Percentiles rank a stretch among this genome's conserved stretches.
phyloP scores from a whole-genome alignment of 2,113 vertebrate genomes.

The Telmatochromis sp. region DNA sequence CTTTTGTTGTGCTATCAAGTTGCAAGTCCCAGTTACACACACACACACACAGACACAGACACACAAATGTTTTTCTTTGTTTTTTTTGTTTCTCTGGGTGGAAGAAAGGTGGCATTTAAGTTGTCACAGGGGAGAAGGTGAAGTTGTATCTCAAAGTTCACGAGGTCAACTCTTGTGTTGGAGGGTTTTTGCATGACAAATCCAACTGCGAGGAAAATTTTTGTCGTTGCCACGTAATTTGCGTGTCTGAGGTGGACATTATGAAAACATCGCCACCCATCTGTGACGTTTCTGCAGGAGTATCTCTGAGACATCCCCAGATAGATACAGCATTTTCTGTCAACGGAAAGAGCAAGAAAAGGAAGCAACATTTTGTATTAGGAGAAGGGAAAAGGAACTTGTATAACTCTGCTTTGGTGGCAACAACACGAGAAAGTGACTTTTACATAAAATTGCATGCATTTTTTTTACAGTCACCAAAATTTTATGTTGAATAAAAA shows the following conservation, averaged over 20 bases:
- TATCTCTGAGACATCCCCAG: background rate
- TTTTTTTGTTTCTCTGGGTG: slow-evolving; percentile 7
- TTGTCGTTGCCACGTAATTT: slow-evolving; percentile 37
- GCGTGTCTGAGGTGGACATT: background rate
- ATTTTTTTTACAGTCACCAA: background rate
- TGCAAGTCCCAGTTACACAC: slow-evolving; percentile 61
- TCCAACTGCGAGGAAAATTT: slow-evolving; percentile 60
- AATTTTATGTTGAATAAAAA: background rate
- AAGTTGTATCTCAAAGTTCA: slow-evolving; percentile 64
- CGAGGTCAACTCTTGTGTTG: slow-evolving; percentile 64
- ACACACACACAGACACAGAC: slow-evolving; percentile 8
- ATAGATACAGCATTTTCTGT: background rate
- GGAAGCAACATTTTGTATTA: background rate
- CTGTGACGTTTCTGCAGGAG: slow-evolving; percentile 11
- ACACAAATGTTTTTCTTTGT: background rate
- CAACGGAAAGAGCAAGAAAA: background rate
- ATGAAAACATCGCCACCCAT: slow-evolving; percentile 20
- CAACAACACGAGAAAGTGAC: background rate
- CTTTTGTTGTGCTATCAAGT: slow-evolving; percentile 77
- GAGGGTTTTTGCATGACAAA: slow-evolving; percentile 59
- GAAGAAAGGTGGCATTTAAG: slow-evolving; percentile 74
- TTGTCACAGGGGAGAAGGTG: slow-evolving; percentile 61
- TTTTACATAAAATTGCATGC: background rate
- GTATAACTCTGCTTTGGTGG: background rate
- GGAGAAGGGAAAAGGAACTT: background rate